These are phyloP conservation scores for Philopedon plagiatum DNA, from an alignment of 2,888 invertebrate genomes.

Conservation along the genomic window DNA sequence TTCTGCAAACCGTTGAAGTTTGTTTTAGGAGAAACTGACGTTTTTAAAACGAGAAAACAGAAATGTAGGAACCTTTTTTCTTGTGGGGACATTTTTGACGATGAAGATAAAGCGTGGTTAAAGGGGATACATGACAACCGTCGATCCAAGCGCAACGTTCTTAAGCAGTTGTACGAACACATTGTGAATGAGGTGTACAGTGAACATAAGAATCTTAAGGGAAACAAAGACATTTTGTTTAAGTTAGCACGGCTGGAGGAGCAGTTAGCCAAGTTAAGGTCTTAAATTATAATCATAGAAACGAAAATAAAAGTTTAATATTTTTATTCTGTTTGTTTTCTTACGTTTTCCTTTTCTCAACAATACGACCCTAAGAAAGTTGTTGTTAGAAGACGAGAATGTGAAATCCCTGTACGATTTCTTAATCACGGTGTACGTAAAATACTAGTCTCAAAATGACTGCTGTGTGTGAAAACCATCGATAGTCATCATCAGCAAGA, in stretches of 20 bases:
- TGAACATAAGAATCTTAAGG: constrained; percentile 26
- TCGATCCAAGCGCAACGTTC: constrained; percentile 7
- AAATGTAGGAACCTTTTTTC: neutral
- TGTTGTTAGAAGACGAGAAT: too few relatives aligned
- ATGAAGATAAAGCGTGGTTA: constrained; percentile 49
- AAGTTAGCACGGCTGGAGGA: constrained; percentile 41
- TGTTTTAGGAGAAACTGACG: constrained; percentile 10
- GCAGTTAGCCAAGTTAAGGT: constrained; percentile 5
- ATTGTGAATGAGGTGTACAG: constrained; percentile 28
- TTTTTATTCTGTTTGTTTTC: too few relatives aligned
- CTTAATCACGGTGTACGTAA: too few relatives aligned
- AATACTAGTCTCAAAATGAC: too few relatives aligned
- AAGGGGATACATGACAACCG: constrained; percentile 47
- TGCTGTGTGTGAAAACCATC: too few relatives aligned
- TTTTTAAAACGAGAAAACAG: constrained; percentile 40
- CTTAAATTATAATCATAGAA: too few relatives aligned
- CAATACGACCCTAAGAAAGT: too few relatives aligned
- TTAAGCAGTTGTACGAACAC: constrained; percentile 36
- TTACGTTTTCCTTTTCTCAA: too few relatives aligned
- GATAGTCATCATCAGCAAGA: too few relatives aligned
- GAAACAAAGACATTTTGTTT: constrained; percentile 37
- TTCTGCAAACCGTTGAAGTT: constrained; percentile 21
- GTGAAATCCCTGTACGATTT: too few relatives aligned
- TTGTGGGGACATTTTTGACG: constrained; percentile 48
- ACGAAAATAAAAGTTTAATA: too few relatives aligned